Evolutionary conservation across 2,888 invertebrate species (phyloP), one percentile per base, ranked within the genome.

Genomic region (Saturnia pavonia): DNA sequence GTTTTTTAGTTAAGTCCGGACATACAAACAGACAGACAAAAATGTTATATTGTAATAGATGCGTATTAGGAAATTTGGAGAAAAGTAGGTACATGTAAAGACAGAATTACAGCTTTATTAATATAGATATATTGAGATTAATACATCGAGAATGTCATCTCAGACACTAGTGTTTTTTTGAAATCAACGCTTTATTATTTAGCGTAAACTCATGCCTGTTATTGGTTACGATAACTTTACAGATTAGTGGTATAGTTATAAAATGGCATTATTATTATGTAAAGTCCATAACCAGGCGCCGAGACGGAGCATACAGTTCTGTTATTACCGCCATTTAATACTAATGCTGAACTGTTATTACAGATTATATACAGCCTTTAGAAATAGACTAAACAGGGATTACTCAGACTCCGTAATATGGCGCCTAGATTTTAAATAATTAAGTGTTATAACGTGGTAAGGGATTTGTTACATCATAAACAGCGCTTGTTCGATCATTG

Each of bases 321-420:
- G 40, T 43, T 69, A 69, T 69, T 69, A 69, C 63, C 51, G 25
- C 65, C 25, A 69, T 45, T 12, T 45, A 43, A 42, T 65, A 54
- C 68, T 65, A 71, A 68, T 68, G 63, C 22, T 68, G 60, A 14
- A 63, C 65, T 65, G 68, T 71, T 65, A 71, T 71, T 68, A 65
- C 19, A 22, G 68, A 71, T 71, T 71, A 65, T 51, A 71, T 65
- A 48, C 71, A 42, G 40, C 43, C 72, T 76, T 73, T 67, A 69
- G 45, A 45, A 34, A 63, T 48, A 48, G 74, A 80, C 74, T 75
- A 78, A 74, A 43, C 73, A 76, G 11, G 45, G 69, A 67, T 45
- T 67, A 22, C 42, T 48, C 16, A 48, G 19, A 7, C 19, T 19
- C 6, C 1, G 19, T 48, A 48, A 48, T 48, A 16, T 48, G 16